Evolutionary conservation across 2,113 vertebrate species (phyloP).

Genomic region (Perca fluviatilis): DNA sequence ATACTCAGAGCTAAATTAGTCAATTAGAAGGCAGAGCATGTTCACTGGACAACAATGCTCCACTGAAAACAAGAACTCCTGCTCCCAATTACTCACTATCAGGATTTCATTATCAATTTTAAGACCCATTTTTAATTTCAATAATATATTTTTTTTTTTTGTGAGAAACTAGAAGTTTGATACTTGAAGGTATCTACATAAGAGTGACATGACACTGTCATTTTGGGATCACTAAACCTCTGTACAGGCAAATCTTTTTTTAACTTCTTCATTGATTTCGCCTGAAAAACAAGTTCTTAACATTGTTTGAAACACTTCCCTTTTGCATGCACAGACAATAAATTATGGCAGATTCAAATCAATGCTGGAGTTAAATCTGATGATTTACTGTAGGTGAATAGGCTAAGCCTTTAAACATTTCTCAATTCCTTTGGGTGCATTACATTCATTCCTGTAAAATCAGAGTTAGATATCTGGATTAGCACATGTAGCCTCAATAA

Average conservation of each 20-base stretch:
- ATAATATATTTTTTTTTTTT: background rate
- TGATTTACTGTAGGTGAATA: background rate
- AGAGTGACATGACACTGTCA: too few relatives aligned
- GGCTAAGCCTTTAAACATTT: background rate
- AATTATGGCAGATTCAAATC: background rate
- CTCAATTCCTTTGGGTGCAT: background rate
- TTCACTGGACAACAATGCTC: constrained; percentile 17
- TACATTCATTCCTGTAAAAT: background rate
- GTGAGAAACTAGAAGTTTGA: background rate
- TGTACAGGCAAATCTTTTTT: background rate
- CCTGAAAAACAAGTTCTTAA: background rate
- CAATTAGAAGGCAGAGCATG: constrained; percentile 47
- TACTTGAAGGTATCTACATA: too few relatives aligned
- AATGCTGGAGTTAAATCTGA: background rate
- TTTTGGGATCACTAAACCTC: background rate
- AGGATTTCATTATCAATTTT: constrained; percentile 37
- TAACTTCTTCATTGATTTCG: background rate
- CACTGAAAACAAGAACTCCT: constrained; percentile 23
- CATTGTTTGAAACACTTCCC: background rate
- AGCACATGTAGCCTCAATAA: background rate
- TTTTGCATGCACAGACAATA: background rate
- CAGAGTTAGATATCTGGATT: background rate
- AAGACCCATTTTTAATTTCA: constrained; percentile 21
- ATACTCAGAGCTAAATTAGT: constrained; percentile 53
- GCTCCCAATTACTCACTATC: constrained; percentile 24